These are phyloP conservation scores for Choristoneura fumiferana DNA, from an alignment of 1,140 invertebrate genomes.

Conservation along the genomic window DNA sequence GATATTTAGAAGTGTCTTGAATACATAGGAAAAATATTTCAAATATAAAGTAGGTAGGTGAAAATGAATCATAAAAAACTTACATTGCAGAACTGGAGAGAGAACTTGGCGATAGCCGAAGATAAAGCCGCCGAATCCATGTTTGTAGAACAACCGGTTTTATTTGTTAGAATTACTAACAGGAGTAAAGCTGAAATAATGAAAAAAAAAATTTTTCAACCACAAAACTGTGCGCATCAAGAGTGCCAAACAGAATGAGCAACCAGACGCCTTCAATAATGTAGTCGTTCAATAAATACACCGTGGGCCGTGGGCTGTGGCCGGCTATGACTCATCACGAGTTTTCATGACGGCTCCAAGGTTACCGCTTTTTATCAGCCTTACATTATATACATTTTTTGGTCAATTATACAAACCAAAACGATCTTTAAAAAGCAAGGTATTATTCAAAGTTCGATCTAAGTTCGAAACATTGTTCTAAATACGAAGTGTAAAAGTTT, in stretches of 20 bases:
- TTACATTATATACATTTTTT: background rate
- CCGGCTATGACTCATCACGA: slow-evolving; percentile 9
- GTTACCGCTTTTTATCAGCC: slow-evolving; percentile 8
- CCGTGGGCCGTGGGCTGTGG: background rate
- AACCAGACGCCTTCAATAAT: background rate
- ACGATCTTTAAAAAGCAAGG: too few relatives aligned
- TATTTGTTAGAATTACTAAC: background rate
- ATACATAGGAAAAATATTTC: background rate
- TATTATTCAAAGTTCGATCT: too few relatives aligned
- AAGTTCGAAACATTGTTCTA: background rate
- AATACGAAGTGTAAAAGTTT: background rate
- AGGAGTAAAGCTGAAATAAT: background rate
- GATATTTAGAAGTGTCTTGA: too few relatives aligned
- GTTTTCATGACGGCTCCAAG: slow-evolving; percentile 6
- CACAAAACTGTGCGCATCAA: background rate
- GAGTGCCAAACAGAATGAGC: background rate
- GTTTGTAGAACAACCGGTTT: slow-evolving; percentile 15
- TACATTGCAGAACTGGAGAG: slow-evolving; percentile 64
- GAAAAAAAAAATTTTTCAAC: background rate
- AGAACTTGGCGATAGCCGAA: slow-evolving; percentile 57
- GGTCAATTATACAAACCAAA: background rate
- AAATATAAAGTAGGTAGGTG: slow-evolving; percentile 4
- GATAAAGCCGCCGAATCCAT: slow-evolving; percentile 56
- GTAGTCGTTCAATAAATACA: slow-evolving; percentile 17
- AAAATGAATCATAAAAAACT: slow-evolving; percentile 37